A percentile compares a stretch with the other conserved stretches of the same genome.
Conservation (phyloP, 2,888 invertebrate genomes). For the Hirtodrosophila histrioides region DNA sequence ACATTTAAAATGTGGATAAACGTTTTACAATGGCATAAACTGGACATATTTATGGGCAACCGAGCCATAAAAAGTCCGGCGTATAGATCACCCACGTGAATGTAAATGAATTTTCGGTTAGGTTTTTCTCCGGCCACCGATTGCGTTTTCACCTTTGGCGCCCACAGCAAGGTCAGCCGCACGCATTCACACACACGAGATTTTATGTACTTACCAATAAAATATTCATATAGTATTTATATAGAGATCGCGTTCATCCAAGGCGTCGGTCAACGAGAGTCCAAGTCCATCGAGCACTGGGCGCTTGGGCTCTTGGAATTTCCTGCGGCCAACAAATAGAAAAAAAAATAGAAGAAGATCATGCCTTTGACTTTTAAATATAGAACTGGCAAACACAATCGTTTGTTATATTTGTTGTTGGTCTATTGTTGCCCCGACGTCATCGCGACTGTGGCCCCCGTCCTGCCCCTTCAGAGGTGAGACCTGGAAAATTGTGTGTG, state of each 20-base stretch:
- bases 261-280: constrained; percentile 44
- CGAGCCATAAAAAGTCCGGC: constrained; percentile 18
- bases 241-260: constrained; percentile 46
- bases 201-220: constrained; percentile 74
- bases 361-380: constrained; percentile 73
- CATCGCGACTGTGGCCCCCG: constrained; percentile 16
- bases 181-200: constrained; percentile 17
- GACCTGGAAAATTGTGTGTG: constrained; percentile 57
- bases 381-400: constrained; percentile 66
- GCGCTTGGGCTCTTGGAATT: constrained; percentile 48
- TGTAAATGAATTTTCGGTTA: background rate
- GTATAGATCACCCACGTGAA: constrained; percentile 39
- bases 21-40: constrained; percentile 50
- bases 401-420: constrained; percentile 31
- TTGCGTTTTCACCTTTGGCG: constrained; percentile 66
- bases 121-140: background rate
- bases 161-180: constrained; percentile 63
- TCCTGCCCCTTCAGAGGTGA: background rate
- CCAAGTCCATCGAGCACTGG: constrained; percentile 44
- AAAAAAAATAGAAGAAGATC: constrained; percentile 25
- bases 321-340: constrained; percentile 44
- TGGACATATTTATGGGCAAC: constrained; percentile 45
- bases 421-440: constrained; percentile 42
- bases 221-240: constrained; percentile 60
- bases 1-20: constrained; percentile 14